phyloP scores from a whole-genome alignment of 53 echinoderm and acorn worm species.

The Arbacia lixula region DNA sequence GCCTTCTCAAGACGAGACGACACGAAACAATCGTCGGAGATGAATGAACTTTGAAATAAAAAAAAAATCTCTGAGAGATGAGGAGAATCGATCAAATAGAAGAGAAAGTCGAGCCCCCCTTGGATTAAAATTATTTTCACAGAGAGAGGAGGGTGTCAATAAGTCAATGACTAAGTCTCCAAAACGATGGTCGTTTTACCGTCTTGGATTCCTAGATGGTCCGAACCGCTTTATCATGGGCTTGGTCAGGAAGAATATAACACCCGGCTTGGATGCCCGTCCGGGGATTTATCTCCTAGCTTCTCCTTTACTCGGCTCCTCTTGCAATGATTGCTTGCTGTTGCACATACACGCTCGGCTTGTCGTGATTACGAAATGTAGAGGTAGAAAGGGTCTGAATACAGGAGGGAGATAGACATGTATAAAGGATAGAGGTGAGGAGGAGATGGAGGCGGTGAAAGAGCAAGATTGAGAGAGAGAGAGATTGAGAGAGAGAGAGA shows the following conservation, averaged over 20 bases:
- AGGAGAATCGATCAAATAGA: slow-evolving; percentile 23
- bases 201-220: neutral
- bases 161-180: slow-evolving; percentile 33
- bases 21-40: neutral
- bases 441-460: no score
- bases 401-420: neutral
- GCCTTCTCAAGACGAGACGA: neutral
- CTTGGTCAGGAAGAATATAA: slow-evolving; percentile 9
- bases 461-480: no score
- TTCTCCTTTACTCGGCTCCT: slow-evolving; percentile 5
- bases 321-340: neutral
- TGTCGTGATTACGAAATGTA: slow-evolving; percentile 26
- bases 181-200: slow-evolving; percentile 18
- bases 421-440: neutral
- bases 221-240: neutral
- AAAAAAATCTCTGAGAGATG: neutral
- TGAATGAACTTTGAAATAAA: slow-evolving; percentile 8
- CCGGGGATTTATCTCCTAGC: neutral
- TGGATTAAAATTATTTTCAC: slow-evolving; percentile 41
- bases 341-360: slow-evolving; percentile 24
- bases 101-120: slow-evolving; percentile 1
- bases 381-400: neutral
- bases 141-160: slow-evolving; percentile 26
- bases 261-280: neutral
- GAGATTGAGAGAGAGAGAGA: no score